Evolutionary conservation across 2,888 invertebrate species (phyloP), one percentile per base, ranked within the genome.

Genomic region (Amblyjoppa proteus): DNA sequence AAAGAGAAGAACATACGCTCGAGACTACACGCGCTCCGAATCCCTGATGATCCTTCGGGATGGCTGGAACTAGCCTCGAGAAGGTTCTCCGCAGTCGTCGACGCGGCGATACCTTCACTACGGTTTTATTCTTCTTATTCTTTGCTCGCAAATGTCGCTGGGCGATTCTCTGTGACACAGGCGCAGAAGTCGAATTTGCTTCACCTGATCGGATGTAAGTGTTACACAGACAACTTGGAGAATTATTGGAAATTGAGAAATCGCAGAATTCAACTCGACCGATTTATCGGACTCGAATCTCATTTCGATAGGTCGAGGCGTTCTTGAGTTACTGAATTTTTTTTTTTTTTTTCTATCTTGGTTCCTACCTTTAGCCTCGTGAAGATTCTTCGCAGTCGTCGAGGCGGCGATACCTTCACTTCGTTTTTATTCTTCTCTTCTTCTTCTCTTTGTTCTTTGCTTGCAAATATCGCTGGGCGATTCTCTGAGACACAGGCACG

Each of bases 41-140:
- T 85, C 75, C 66, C 56, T 87, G 78, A 82, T 87, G 68, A 75
- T 77, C 71, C 81, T 78, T 70, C 84, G 79, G 71, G 84, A 77
- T 85, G 81, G 83, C 66, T 77, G 11, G 49, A 68, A 38, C 66
- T 28, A 56, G 66, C 53, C 74, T 81, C 34, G 73, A 49, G 80
- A 80, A 56, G 41, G 41, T 31, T 31, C 25, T 71, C 7, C 31
- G 31, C 61, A 25, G 58, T 25, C 58, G 45, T 80, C 31, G 38
- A 75, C 64, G 53, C 6, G 13, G 13, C 61, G 28, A 61, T 31
- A 61, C 31, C 28, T 45, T 68, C n/a, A 25, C 28, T 45, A 20
- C 3, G n/a, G 11, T 68, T 77, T 16, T 61, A 13, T 20, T 41
- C 16, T n/a, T 64, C 41, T 51, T 4, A 1, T 66, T 66, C 13